Evolutionary conservation across 2,888 invertebrate genomes (phyloP).

Genomic region (Aquatica leii): DNA sequence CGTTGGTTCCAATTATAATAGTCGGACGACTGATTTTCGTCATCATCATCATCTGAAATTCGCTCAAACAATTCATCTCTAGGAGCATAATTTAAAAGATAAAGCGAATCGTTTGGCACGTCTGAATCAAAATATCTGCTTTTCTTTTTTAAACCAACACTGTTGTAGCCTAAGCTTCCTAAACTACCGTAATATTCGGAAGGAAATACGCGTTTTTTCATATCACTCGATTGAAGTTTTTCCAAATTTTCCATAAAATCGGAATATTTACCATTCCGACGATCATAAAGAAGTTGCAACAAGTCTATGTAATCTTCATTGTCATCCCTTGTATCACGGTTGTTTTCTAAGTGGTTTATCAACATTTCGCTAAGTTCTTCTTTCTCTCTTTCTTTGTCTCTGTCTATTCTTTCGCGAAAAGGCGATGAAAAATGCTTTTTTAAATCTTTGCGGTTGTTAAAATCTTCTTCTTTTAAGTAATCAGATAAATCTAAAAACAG

Average conservation of each 20-base stretch:
- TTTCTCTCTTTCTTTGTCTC: constrained; percentile 62
- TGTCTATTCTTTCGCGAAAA: constrained; percentile 66
- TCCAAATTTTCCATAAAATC: too few species aligned
- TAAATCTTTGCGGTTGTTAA: too few species aligned
- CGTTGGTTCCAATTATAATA: constrained; percentile 33
- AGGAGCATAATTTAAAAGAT: constrained; percentile 40
- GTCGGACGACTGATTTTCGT: too few species aligned
- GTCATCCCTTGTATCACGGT: constrained; percentile 57
- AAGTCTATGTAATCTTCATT: constrained; percentile 61
- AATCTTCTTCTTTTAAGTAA: constrained; percentile 48
- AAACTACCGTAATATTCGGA: constrained; percentile 50
- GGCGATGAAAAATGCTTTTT: constrained; percentile 62
- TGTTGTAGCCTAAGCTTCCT: constrained; percentile 53
- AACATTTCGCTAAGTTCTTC: constrained; percentile 53
- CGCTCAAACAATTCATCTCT: constrained; percentile 41
- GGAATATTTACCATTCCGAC: constrained; percentile 64
- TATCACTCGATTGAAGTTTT: constrained; percentile 48
- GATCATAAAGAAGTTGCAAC: constrained; percentile 66
- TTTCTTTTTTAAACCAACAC: constrained; percentile 53
- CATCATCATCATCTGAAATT: constrained; percentile 37
- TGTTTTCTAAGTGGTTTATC: constrained; percentile 57
- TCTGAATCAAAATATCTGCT: constrained; percentile 44
- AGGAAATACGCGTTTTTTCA: constrained; percentile 41
- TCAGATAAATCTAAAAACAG: constrained; percentile 40
- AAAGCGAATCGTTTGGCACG: constrained; percentile 37